phyloP scores from a whole-genome alignment of 2,113 vertebrate genomes.

The Condylura cristata region DNA sequence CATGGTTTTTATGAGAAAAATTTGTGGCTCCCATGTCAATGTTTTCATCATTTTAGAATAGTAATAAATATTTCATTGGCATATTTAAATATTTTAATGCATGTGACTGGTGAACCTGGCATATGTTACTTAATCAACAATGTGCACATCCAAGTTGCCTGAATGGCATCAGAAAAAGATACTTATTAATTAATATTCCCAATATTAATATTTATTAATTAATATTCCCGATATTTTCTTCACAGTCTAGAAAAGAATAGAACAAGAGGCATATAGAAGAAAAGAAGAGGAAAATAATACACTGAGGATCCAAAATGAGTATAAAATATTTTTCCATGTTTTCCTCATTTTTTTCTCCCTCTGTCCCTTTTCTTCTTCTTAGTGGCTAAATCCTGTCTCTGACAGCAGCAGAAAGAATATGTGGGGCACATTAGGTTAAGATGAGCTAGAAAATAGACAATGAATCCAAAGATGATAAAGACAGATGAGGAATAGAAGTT shows the following conservation, averaged over 20 bases:
- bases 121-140: background rate
- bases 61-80: background rate
- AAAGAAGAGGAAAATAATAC: rapidly evolving
- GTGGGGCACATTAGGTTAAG: background rate
- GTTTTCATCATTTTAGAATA: background rate
- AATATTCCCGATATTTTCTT: too few relatives aligned
- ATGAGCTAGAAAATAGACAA: background rate
- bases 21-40: background rate
- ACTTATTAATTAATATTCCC: too few relatives aligned
- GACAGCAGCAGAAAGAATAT: background rate
- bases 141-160: background rate
- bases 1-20: conserved; percentile 15
- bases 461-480: background rate
- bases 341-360: background rate
- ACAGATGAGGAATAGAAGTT: background rate
- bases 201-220: too few relatives aligned
- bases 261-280: background rate
- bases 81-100: conserved; percentile 46
- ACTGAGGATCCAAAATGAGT: background rate
- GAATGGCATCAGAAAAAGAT: background rate
- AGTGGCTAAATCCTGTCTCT: background rate
- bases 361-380: background rate
- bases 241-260: background rate
- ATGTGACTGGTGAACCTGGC: background rate
- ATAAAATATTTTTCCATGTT: background rate